phyloP scores from a whole-genome alignment of 2,113 vertebrate species.

The Piaya cayana region DNA sequence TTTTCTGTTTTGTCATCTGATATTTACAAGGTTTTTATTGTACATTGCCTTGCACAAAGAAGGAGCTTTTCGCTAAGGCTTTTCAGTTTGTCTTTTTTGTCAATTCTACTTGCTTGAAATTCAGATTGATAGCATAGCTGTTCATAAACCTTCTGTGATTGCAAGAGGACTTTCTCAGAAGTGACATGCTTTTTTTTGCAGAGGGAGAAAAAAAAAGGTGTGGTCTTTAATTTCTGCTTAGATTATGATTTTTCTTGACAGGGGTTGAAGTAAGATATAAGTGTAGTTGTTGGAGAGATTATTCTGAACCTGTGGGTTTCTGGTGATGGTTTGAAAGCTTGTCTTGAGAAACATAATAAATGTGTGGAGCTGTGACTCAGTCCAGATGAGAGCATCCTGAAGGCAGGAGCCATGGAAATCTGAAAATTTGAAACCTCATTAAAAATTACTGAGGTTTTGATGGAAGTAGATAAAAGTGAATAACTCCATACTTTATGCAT shows the following conservation, averaged over 20 bases:
- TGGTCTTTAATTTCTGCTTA: neutral
- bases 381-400: constrained; percentile 2
- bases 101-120: neutral
- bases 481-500: neutral
- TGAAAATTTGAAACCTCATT: neutral
- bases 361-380: neutral
- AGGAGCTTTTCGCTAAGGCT: neutral
- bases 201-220: neutral
- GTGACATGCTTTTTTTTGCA: neutral
- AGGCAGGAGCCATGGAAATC: neutral
- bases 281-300: neutral
- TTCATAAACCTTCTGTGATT: neutral
- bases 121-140: neutral
- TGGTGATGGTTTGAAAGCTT: neutral
- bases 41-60: neutral
- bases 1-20: neutral
- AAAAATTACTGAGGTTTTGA: constrained; percentile 35
- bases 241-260: neutral
- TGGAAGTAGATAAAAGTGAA: neutral
- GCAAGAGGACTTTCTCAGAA: neutral
- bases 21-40: neutral
- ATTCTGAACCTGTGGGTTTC: neutral
- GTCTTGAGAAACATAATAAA: neutral
- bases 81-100: neutral
- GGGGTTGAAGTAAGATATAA: neutral